Conservation (phyloP, 2,888 invertebrate species). For the Sinelater perroti region DNA sequence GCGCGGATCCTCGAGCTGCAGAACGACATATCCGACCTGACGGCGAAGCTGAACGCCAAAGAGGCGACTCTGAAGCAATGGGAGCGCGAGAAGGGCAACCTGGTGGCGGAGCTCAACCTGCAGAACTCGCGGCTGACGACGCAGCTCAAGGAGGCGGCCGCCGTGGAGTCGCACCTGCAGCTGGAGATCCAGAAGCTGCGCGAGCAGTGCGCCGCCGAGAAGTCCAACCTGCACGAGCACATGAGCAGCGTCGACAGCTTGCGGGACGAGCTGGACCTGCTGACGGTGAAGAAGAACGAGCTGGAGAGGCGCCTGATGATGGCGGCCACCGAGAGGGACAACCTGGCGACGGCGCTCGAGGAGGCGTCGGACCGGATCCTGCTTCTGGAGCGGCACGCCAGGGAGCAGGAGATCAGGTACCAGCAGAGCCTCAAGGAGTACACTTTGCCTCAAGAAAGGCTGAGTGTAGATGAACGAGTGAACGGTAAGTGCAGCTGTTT, state of each 20-base stretch:
- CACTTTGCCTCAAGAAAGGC: constrained; percentile 56
- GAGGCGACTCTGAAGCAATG: constrained; percentile 69
- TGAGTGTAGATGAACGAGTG: constrained; percentile 57
- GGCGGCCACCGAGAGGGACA: constrained; percentile 82
- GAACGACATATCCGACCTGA: constrained; percentile 84
- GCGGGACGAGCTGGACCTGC: constrained; percentile 85
- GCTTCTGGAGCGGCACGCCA: constrained; percentile 82
- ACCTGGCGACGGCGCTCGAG: constrained; percentile 80
- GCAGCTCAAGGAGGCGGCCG: constrained; percentile 85
- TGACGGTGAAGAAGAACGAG: constrained; percentile 84
- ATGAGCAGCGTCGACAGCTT: constrained; percentile 88
- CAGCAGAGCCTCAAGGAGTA: constrained; percentile 57
- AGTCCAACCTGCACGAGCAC: constrained; percentile 74
- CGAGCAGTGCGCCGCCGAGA: constrained; percentile 83
- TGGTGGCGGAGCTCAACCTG: constrained; percentile 84
- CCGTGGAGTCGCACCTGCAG: constrained; percentile 80
- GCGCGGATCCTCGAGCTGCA: constrained; percentile 86
- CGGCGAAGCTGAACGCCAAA: constrained; percentile 75
- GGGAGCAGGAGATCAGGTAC: constrained; percentile 75
- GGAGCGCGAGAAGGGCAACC: constrained; percentile 81
- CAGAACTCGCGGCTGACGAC: constrained; percentile 82
- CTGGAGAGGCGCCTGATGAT: constrained; percentile 82
- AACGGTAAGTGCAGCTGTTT: constrained; percentile 18
- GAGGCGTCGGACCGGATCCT: constrained; percentile 90
- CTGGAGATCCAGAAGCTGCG: constrained; percentile 82